These are phyloP conservation scores for Pheosia gnoma DNA, from an alignment of 2,888 invertebrate genomes.

Conservation along the genomic window DNA sequence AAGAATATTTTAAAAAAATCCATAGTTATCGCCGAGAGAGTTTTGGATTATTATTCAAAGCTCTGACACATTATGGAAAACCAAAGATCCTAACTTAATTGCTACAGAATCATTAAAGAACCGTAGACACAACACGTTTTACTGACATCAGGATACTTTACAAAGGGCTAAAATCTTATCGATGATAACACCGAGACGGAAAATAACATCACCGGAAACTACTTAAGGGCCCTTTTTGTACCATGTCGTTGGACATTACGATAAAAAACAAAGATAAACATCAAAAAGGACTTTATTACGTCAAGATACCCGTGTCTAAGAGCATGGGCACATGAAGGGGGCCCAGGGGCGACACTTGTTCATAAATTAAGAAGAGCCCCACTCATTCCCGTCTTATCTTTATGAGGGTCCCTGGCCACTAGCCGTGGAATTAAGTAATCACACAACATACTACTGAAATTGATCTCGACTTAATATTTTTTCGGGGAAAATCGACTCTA, in stretches of 20 bases:
- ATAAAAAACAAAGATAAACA: conserved; percentile 52
- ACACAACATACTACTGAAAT: conserved; percentile 61
- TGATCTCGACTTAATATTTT: conserved; percentile 36
- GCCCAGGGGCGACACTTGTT: conserved; percentile 60
- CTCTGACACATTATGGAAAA: neutral
- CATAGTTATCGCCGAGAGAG: too few relatives aligned
- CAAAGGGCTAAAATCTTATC: neutral
- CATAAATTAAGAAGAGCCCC: conserved; percentile 72
- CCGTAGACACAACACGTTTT: neutral
- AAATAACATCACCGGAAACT: neutral
- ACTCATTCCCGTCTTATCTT: conserved; percentile 73
- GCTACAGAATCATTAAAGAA: neutral
- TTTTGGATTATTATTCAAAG: neutral
- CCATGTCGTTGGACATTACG: conserved; percentile 23
- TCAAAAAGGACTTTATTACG: conserved; percentile 52
- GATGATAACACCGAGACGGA: neutral
- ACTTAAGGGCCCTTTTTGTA: conserved; percentile 14
- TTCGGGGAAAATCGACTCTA: conserved; percentile 22
- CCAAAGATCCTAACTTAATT: neutral
- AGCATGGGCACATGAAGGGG: conserved; percentile 41
- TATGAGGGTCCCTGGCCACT: conserved; percentile 73
- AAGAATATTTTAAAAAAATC: too few relatives aligned
- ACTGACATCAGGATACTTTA: neutral
- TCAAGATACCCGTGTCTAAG: conserved; percentile 47
- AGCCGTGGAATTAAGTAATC: conserved; percentile 77